Conservation (phyloP, 2,113 vertebrate species). For the Melanocharis versteri region DNA sequence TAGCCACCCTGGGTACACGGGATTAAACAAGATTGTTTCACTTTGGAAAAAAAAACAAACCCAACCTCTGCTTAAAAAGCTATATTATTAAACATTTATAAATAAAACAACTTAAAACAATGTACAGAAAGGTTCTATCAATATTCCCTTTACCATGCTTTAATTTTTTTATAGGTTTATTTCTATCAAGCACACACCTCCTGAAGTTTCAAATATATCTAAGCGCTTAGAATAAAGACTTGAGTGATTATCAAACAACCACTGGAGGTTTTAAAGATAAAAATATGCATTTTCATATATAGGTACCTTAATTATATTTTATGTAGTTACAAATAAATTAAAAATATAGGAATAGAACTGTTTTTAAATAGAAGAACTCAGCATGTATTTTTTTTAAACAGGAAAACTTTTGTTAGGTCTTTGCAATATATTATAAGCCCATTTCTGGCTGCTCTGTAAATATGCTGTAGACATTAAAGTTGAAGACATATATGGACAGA, state of each 20-base stretch:
- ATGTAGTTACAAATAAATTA: neutral
- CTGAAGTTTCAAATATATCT: neutral
- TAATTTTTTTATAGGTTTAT: neutral
- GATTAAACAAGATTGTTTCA: constrained; percentile 16
- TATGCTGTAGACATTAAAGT: neutral
- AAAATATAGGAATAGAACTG: neutral
- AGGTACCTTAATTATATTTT: neutral
- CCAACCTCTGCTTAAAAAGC: neutral
- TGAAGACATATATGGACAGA: neutral
- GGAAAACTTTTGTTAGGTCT: neutral
- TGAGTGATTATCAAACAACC: neutral
- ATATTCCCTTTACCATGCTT: neutral
- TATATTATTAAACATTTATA: neutral
- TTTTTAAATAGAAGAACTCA: neutral
- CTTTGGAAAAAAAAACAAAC: neutral
- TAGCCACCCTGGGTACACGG: neutral
- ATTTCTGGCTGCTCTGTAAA: neutral
- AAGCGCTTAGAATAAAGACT: neutral
- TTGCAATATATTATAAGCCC: neutral
- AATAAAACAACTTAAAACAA: neutral
- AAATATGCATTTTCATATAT: neutral
- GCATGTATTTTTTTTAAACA: neutral
- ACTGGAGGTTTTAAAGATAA: neutral
- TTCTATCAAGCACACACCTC: neutral
- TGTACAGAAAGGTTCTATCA: neutral